Evolutionary conservation across 2,888 invertebrate genomes (phyloP).

Genomic region (Serrognathus titanus): DNA sequence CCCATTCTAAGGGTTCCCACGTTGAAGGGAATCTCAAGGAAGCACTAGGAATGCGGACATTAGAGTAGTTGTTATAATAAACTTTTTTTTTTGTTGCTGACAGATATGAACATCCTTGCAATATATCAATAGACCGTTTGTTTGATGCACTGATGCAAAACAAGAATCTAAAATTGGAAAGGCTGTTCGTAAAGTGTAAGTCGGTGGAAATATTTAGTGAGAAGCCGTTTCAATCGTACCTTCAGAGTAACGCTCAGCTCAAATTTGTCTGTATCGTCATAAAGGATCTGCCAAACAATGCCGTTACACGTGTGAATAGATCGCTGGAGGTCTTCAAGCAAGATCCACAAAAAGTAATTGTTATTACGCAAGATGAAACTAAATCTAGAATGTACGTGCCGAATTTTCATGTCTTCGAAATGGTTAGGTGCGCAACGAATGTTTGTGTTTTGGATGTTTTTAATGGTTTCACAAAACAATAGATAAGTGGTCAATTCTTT

Average conservation of each 20-base stretch:
- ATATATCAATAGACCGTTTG: slow-evolving; percentile 12
- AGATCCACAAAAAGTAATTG: slow-evolving; percentile 7
- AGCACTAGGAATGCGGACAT: no score
- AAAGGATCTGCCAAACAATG: slow-evolving; percentile 5
- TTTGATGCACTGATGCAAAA: slow-evolving; percentile 5
- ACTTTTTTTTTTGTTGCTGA: background rate
- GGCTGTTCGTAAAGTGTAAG: slow-evolving; percentile 14
- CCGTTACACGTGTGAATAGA: slow-evolving; percentile 5
- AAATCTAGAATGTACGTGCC: slow-evolving; percentile 6
- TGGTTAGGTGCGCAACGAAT: slow-evolving; percentile 5
- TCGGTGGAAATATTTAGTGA: slow-evolving; percentile 14
- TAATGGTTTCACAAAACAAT: slow-evolving; percentile 5
- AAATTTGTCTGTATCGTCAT: slow-evolving; percentile 10
- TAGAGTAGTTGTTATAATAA: no score
- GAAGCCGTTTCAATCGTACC: slow-evolving; percentile 6
- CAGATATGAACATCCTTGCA: slow-evolving; percentile 12
- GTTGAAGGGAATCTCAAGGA: no score
- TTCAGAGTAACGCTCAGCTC: slow-evolving; percentile 3
- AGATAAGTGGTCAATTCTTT: no score
- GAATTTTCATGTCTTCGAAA: slow-evolving; percentile 8
- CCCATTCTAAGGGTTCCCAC: no score
- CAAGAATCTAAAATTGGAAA: slow-evolving; percentile 7
- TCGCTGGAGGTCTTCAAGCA: background rate
- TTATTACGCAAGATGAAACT: slow-evolving; percentile 8
- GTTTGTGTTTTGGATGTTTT: slow-evolving; percentile 13